Evolutionary conservation across 2,797 vertebrate genomes (phyloP), one percentile per base, ranked within the genome.

Genomic region (Leptatherina wallacei): DNA sequence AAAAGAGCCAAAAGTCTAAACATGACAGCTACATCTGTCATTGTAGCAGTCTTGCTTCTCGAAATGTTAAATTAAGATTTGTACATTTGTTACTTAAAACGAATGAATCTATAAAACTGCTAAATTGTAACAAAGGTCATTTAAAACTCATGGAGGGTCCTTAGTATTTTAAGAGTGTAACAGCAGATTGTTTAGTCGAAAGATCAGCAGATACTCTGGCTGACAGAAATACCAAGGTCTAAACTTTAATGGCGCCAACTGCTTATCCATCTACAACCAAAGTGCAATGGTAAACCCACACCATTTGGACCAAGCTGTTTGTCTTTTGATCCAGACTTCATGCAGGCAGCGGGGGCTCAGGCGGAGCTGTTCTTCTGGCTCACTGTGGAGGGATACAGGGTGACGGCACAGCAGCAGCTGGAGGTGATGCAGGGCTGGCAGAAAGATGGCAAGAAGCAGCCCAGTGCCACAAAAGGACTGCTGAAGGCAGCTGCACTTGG

Each of bases 311-410:
- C 32, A 63, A 59, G 42, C 22, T 77, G 12, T 71, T 42, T 72
- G 33, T 83, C 3, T 76, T 59, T 73, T 58, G 18, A 49, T 71
- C 12, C 84, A 99, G 98, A 99, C 96, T 99, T 97, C 90, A 99
- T 99, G 98, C 98, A 98, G 94, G 96, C 95, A 69, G 97, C 96
- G 30, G 98, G 97, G 59, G 98, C 97, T 69, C 98, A 99, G 91
- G 97, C 98, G 1, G 97, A 98, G 91, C 96, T 99, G 72, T 99
- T 99, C 92, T 99, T 99, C 93, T 99, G 98, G 98, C 96, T 99
- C 92, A 99, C 98, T 0, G 98, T 99, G 82, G 98, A 99, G 93
- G 98, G 98, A 33, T 99, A 99, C 94, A 94, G 98, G 84, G 97
- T 99, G 85, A 99, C 97, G 0, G 98, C 98, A 0, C 97, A 99